Evolutionary conservation across 2,888 invertebrate genomes (phyloP).

Genomic region (Parnassius apollo): DNA sequence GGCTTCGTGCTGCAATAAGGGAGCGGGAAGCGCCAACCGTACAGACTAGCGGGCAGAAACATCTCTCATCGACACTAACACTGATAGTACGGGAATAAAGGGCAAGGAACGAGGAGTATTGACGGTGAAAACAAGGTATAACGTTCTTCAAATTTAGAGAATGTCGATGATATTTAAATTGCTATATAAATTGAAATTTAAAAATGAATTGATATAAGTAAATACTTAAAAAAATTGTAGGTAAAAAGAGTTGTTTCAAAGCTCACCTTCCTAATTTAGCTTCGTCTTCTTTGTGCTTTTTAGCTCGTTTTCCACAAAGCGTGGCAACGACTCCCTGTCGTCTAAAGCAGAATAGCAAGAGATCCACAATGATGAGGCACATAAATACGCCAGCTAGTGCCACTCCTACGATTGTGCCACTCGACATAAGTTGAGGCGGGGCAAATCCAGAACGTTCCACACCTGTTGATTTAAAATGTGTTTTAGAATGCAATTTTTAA

Average conservation of each 20-base stretch:
- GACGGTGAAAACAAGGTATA: constrained; percentile 35
- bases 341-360: constrained; percentile 88
- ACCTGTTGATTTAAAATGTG: constrained; percentile 54
- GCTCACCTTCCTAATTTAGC: constrained; percentile 91
- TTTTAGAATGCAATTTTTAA: constrained; percentile 31
- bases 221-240: background rate
- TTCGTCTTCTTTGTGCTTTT: constrained; percentile 89
- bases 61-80: constrained; percentile 81
- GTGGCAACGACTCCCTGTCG: constrained; percentile 86
- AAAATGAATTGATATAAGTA: background rate
- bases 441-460: constrained; percentile 73
- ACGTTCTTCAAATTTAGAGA: constrained; percentile 35
- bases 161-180: constrained; percentile 55
- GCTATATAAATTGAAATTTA: constrained; percentile 13
- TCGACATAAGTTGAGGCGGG: constrained; percentile 82
- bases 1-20: constrained; percentile 96
- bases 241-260: constrained; percentile 11
- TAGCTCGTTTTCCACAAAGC: constrained; percentile 84
- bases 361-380: constrained; percentile 91
- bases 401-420: constrained; percentile 91
- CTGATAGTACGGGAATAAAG: constrained; percentile 38
- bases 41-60: constrained; percentile 89
- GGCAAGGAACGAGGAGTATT: constrained; percentile 22
- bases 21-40: constrained; percentile 98
- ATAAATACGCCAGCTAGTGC: constrained; percentile 90